A percentile compares a stretch with the other conserved stretches of the same genome.
phyloP scores from a whole-genome alignment of 2,888 invertebrate species.

The Nezara viridula region DNA sequence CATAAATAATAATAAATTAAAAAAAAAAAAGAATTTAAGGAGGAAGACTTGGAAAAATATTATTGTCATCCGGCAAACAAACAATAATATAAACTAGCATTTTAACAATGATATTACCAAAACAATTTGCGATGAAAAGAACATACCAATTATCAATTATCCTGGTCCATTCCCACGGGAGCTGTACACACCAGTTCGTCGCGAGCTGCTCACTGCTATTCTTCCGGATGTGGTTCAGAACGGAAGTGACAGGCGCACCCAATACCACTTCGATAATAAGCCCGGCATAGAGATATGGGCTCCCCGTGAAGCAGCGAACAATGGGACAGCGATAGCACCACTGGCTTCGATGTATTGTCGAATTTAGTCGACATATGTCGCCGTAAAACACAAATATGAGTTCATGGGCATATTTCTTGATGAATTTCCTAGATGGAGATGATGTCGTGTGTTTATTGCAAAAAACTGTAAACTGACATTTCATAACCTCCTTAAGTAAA shows the following conservation, averaged over 20 bases:
- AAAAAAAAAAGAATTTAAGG: no score
- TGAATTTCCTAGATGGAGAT: no score
- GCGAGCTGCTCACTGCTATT: neutral
- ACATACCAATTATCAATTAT: neutral
- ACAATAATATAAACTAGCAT: neutral
- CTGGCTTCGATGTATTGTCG: neutral
- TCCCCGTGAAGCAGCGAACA: neutral
- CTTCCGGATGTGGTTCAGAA: slow-evolving; percentile 16
- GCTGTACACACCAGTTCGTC: neutral
- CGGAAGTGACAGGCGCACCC: slow-evolving; percentile 45
- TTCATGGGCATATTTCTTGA: no score
- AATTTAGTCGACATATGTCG: neutral
- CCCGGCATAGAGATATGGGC: neutral
- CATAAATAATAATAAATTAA: no score
- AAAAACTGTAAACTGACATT: no score
- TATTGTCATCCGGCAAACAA: no score
- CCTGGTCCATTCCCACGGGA: neutral
- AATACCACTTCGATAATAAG: neutral
- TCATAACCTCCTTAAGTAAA: no score
- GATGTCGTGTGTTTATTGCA: no score
- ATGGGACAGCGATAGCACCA: neutral
- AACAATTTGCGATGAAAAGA: neutral
- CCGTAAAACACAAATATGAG: neutral
- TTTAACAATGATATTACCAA: neutral
- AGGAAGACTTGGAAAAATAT: no score